Evolutionary conservation across 2,113 vertebrate species (phyloP).

Genomic region (Protobothrops flavoviridis): DNA sequence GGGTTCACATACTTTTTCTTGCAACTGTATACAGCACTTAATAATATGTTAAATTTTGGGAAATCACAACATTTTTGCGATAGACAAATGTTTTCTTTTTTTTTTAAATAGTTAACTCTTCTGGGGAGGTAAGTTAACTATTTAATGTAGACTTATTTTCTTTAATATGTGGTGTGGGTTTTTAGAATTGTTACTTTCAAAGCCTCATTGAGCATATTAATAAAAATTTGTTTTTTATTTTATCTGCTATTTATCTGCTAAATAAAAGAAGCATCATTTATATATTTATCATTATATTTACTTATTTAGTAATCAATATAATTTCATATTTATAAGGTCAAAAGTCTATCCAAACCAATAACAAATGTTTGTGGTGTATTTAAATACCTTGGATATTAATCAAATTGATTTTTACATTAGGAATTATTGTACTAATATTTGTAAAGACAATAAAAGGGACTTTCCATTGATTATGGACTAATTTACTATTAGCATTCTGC

Average conservation of each 20-base stretch:
- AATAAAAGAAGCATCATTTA: background rate
- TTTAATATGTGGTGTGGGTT: background rate
- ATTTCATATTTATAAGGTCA: slow-evolving; percentile 30
- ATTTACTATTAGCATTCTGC: slow-evolving; percentile 14
- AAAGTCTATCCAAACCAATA: slow-evolving; percentile 26
- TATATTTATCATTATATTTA: background rate
- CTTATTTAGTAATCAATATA: background rate
- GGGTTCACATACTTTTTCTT: no score
- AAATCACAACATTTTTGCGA: background rate
- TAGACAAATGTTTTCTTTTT: background rate
- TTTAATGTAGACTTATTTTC: background rate
- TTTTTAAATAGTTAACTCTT: background rate
- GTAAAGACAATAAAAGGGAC: slow-evolving; percentile 34
- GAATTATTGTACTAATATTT: slow-evolving; percentile 33
- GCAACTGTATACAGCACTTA: background rate
- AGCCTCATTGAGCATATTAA: background rate
- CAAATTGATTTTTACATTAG: slow-evolving; percentile 38
- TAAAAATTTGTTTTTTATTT: background rate
- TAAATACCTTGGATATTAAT: slow-evolving; percentile 47
- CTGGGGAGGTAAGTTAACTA: background rate
- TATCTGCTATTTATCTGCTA: background rate
- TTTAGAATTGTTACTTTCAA: background rate
- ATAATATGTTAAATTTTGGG: background rate
- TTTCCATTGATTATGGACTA: slow-evolving; percentile 28
- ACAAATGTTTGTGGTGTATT: slow-evolving; percentile 32